These are phyloP conservation scores for Pocillopora damicornis DNA, from an alignment of 64 coral and sea anemone genomes.

Conservation along the genomic window DNA sequence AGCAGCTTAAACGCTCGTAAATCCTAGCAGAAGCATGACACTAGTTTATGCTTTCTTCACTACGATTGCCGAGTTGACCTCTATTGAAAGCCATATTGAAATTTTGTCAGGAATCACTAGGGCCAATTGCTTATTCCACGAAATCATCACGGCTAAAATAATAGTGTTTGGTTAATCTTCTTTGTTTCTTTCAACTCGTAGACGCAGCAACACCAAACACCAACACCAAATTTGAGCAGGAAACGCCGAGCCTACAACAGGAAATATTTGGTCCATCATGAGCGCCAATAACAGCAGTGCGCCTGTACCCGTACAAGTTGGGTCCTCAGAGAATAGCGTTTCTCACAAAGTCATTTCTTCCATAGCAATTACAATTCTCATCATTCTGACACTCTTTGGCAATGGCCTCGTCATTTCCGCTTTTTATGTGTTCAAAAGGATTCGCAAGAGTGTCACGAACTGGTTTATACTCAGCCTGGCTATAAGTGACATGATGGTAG, in stretches of 20 bases:
- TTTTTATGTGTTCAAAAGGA: constrained; percentile 79
- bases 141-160: no score
- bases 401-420: constrained; percentile 79
- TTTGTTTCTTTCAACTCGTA: no score
- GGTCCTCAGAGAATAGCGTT: constrained; percentile 9
- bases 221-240: background rate
- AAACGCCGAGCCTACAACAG: background rate
- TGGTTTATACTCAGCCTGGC: constrained; percentile 86
- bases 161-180: no score
- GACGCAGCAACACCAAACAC: no score
- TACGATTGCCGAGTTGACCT: no score
- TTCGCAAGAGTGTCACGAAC: constrained; percentile 77
- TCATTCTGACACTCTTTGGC: constrained; percentile 75
- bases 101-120: no score
- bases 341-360: constrained; percentile 79
- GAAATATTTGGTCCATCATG: background rate
- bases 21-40: no score
- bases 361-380: constrained; percentile 68
- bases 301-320: background rate
- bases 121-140: no score
- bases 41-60: no score
- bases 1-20: no score
- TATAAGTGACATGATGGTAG: constrained; percentile 78
- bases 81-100: no score
- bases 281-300: constrained; percentile 2